Percentiles rank a stretch among this genome's conserved stretches.
phyloP scores from a whole-genome alignment of 2,888 invertebrate genomes.

The Trypoxylon attenuatum region DNA sequence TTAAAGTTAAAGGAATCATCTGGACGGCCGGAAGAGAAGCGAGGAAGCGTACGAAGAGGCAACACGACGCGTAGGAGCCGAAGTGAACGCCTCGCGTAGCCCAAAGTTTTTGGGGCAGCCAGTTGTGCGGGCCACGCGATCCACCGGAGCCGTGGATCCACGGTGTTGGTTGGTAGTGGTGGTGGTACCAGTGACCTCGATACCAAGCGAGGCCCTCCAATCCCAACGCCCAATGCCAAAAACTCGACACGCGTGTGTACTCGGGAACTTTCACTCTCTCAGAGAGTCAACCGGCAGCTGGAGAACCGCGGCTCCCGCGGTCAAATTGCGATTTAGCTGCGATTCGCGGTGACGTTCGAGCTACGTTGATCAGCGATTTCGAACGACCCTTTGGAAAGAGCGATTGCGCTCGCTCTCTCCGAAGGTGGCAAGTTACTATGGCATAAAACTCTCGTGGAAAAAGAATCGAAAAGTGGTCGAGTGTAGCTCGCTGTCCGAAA shows the following conservation, averaged over 20 bases:
- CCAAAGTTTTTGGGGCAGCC: constrained; percentile 63
- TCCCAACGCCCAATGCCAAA: constrained; percentile 71
- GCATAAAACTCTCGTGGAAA: too few species aligned
- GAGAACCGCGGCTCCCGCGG: constrained; percentile 1
- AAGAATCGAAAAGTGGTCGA: too few species aligned
- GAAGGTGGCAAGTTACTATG: too few species aligned
- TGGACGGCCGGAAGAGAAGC: background rate
- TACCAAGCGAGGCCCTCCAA: constrained; percentile 67
- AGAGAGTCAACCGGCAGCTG: constrained; percentile 3
- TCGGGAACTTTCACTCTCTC: constrained; percentile 61
- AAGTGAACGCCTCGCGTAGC: constrained; percentile 57
- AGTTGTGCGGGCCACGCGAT: constrained; percentile 60
- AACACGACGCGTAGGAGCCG: constrained; percentile 42
- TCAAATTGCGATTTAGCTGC: too few species aligned
- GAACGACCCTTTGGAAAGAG: too few species aligned
- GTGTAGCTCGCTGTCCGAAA: too few species aligned
- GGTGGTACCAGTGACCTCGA: constrained; percentile 74
- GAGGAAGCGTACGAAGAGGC: constrained; percentile 51
- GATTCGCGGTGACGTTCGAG: too few species aligned
- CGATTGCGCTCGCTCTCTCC: too few species aligned
- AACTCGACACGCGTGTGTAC: constrained; percentile 58
- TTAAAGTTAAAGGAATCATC: too few species aligned
- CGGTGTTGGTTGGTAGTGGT: constrained; percentile 65
- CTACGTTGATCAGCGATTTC: too few species aligned
- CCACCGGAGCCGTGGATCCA: constrained; percentile 58